Base-by-base conservation (phyloP, 2,797 vertebrate genomes). In the Sebastes variabilis region DNA sequence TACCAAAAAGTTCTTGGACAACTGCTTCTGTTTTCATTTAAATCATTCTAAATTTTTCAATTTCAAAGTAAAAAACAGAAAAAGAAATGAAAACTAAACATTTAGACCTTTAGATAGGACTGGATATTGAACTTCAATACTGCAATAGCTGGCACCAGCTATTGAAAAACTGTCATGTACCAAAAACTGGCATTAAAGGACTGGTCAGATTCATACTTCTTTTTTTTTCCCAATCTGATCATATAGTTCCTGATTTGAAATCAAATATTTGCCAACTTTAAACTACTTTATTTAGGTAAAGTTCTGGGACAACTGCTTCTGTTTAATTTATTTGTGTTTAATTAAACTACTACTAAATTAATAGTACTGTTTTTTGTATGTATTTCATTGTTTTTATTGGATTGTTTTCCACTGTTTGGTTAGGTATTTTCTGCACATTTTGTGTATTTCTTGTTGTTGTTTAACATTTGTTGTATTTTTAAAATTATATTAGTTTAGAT, bases 71-170 rank as follows among this genome's bases (percentile, higher is more conserved):
- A 34, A 1, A 11, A 34, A 34, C 32, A 34, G 32, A 34, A 34
- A 34, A 34, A 34, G 32, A 34, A 34, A 38, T 11, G 46, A n/a
- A 82, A 81, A 60, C 64, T 79, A 55, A 82, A 82, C 60, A 77
- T 58, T 60, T 80, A 10, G 46, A 24, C 6, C 64, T 77, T 69
- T 22, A 72, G 5, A 18, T 10, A 59, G 38, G 52, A 10, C 12
- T 67, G 56, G 13, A 75, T 32, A 55, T 49, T 80, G 3, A 82
- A 71, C n/a, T 67, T 46, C 5, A 46, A 36, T 36, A 71, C n/a
- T 67, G 36, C 5, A 46, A 36, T 36, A 36, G 32, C 32, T 34
- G 10, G 58, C 18, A 10, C 8, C 12, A 58, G n/a, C 4, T 11
- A 12, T 11, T 2, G 32, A n/a, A 61, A 61, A 6, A 3, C 6